Conservation (phyloP, 2,888 invertebrate genomes). For the Notodonta ziczac region DNA sequence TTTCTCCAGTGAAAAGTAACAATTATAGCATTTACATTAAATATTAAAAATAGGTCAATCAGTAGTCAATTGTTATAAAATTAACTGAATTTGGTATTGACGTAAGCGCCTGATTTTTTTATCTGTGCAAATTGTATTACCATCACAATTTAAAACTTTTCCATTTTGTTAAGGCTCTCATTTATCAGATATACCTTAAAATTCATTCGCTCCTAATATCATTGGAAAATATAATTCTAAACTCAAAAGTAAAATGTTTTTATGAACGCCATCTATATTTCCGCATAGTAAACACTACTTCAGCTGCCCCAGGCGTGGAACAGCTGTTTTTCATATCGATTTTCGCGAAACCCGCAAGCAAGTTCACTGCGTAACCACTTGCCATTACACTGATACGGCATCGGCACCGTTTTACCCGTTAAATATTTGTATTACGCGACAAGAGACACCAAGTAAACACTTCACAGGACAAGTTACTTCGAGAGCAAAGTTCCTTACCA, state of each 20-base stretch:
- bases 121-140: background rate
- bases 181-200: background rate
- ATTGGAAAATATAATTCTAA: background rate
- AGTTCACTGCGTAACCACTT: constrained; percentile 65
- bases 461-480: constrained; percentile 8
- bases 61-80: too few relatives aligned
- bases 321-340: constrained; percentile 77
- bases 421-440: constrained; percentile 30
- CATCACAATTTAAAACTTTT: background rate
- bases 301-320: constrained; percentile 30
- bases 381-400: constrained; percentile 45
- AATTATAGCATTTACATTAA: too few relatives aligned
- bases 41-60: too few relatives aligned
- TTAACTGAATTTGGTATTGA: background rate
- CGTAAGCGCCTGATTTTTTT: constrained; percentile 1
- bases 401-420: constrained; percentile 31
- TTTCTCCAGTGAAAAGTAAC: too few relatives aligned
- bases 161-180: background rate
- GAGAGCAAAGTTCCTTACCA: constrained; percentile 16
- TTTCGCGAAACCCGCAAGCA: constrained; percentile 59
- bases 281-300: constrained; percentile 9
- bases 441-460: constrained; percentile 23
- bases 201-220: background rate
- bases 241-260: constrained; percentile 4
- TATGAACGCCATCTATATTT: constrained; percentile 50